Evolutionary conservation across 2,888 invertebrate genomes (phyloP), one percentile per base, ranked within the genome.

Genomic region (Yponomeuta plumbellus): DNA sequence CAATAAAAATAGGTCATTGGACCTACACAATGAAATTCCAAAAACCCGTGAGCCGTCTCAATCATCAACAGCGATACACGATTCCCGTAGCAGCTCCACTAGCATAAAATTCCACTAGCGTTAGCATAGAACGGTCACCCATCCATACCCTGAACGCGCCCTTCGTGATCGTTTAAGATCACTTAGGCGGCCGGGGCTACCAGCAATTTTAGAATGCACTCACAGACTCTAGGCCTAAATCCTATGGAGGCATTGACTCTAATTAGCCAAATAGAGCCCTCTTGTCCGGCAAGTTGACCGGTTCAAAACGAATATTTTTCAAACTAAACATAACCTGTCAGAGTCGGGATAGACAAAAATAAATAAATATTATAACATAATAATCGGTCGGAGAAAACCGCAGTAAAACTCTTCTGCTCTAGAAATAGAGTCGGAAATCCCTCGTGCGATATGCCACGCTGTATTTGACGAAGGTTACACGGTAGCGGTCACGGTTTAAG

Each of bases 401-500:
- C 26, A 13, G 17, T 26, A 22, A 3, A 61, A 26, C 34, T 17
- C 17, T 61, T 61, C 13, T 61, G 4, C 61, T 11, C n/a, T 17
- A 26, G 26, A 13, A 26, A 13, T 61, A 61, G 34, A 34, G 34
- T 17, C n/a, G 44, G 17, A 17, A 17, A 17, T 52, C 3, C 44
- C 44, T 17, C 4, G 44, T 52, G 17, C 5, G 44, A 13, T 52
- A 52, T 52, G 44, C 17, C 44, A 52, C 13, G 44, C 17, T 52
- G 17, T 17, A 52, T 21, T 59, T 59, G 59, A 22, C 21, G 59
- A 21, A 63, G 22, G 61, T 61, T 20, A 66, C 13, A 65, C 65
- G 20, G 65, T 65, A 63, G 66, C 63, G 52, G 62, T 21, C 61
- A 40, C 61, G 67, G 65, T 69, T 73, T 74, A 73, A 61, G 61